A percentile compares a stretch with the other conserved stretches of the same genome.
Conservation (phyloP, 2,888 invertebrate species). For the Rhimphoctona megacephalus region DNA sequence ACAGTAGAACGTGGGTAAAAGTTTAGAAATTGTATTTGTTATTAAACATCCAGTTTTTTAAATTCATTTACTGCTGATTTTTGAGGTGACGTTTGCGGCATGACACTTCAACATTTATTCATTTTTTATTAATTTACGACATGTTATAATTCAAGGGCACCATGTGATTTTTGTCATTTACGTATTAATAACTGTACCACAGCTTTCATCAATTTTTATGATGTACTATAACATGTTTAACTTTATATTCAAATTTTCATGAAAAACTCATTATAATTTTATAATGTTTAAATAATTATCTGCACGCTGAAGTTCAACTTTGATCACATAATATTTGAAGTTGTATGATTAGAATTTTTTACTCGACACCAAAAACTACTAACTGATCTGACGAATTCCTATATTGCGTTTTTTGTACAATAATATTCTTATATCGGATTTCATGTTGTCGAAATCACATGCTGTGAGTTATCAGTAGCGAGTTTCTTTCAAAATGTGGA, state of each 20-base stretch:
- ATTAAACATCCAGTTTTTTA: neutral
- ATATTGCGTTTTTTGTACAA: neutral
- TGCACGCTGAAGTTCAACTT: neutral
- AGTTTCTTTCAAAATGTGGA: neutral
- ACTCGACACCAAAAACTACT: neutral
- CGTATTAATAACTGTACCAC: no score
- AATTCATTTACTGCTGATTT: no score
- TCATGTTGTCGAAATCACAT: neutral
- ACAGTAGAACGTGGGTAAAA: neutral
- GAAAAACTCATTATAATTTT: neutral
- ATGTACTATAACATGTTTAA: neutral
- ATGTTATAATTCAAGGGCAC: neutral
- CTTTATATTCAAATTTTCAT: neutral
- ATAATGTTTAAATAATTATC: neutral
- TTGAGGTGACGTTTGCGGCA: no score
- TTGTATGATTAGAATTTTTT: neutral
- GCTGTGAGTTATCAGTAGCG: neutral
- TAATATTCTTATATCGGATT: neutral
- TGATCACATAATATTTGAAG: neutral
- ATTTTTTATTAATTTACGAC: neutral
- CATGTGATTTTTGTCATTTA: neutral
- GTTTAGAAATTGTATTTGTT: neutral
- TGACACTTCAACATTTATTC: neutral
- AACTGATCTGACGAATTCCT: neutral
- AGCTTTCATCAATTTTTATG: no score